A percentile compares a stretch with the other conserved stretches of the same genome.
Conservation (phyloP, 2,113 vertebrate species). For the Erythrolamprus reginae region DNA sequence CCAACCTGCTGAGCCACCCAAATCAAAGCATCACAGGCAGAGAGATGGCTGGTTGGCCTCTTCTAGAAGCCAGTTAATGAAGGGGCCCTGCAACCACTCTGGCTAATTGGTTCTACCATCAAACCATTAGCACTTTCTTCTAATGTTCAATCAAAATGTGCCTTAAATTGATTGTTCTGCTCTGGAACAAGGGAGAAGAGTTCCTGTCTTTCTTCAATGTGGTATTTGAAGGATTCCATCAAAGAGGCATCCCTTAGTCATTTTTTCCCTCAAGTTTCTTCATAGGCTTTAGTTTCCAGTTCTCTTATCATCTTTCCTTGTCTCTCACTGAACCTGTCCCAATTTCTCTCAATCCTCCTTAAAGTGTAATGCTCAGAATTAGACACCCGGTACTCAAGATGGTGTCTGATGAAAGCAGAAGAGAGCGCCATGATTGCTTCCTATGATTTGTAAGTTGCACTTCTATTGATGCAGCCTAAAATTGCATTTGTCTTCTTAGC, state of each 20-base stretch:
- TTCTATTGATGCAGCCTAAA: not conserved
- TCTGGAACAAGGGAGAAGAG: not conserved
- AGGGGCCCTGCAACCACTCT: not conserved
- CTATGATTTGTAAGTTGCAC: not conserved
- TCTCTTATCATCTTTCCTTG: not conserved
- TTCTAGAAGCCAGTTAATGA: not conserved
- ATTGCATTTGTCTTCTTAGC: not conserved
- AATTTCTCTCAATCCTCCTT: not conserved
- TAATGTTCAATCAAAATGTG: not conserved
- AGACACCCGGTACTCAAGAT: not conserved
- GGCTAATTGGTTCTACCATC: not conserved
- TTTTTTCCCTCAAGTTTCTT: not conserved
- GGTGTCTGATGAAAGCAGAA: not conserved
- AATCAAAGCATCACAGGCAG: not conserved
- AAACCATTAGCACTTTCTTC: not conserved
- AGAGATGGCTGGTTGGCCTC: too few species aligned
- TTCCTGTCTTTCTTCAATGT: not conserved
- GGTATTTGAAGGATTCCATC: not conserved
- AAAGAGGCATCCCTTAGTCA: not conserved
- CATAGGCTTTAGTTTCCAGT: not conserved
- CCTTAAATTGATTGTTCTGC: not conserved
- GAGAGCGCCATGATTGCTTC: not conserved
- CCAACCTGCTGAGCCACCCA: not conserved
- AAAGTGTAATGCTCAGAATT: not conserved
- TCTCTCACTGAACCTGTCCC: not conserved